A percentile compares a stretch with the other conserved stretches of the same genome.
Evolutionary conservation across 2,888 invertebrate species (phyloP).

Genomic region (Orthosia cruda): DNA sequence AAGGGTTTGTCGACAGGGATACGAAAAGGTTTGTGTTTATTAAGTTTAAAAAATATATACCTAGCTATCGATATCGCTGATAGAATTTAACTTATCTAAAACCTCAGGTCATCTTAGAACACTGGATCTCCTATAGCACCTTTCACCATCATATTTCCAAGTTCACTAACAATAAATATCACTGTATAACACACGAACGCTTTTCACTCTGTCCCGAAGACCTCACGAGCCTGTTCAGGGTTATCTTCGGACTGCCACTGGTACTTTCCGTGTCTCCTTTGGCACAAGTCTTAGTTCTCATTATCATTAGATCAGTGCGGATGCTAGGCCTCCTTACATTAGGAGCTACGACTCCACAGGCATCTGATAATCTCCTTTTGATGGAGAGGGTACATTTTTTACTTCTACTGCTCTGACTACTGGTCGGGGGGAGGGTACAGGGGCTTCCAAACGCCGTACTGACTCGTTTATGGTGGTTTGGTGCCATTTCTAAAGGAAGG

Average conservation of each 20-base stretch:
- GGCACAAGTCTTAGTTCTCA: conserved; percentile 96
- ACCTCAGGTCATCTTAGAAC: conserved; percentile 25
- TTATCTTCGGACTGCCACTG: conserved; percentile 90
- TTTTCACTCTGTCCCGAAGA: conserved; percentile 87
- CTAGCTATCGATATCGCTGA: neutral
- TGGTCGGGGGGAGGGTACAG: conserved; percentile 94
- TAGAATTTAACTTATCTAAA: neutral
- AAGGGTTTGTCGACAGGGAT: too few relatives aligned
- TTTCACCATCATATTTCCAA: conserved; percentile 30
- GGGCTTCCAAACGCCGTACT: conserved; percentile 95
- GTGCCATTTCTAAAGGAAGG: conserved; percentile 97
- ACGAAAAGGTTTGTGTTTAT: neutral
- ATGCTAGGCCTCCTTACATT: conserved; percentile 97
- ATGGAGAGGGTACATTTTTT: conserved; percentile 96
- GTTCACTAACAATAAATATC: conserved; percentile 75
- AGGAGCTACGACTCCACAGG: conserved; percentile 97
- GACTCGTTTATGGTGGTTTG: conserved; percentile 96
- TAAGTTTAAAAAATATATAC: neutral
- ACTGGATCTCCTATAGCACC: conserved; percentile 60
- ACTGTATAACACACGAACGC: conserved; percentile 89
- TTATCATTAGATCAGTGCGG: conserved; percentile 96
- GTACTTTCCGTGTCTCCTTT: conserved; percentile 93
- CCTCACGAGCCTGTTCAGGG: conserved; percentile 88
- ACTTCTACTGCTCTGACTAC: conserved; percentile 93
- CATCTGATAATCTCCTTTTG: conserved; percentile 96